Percentiles rank a stretch among this genome's conserved stretches.
Conservation (phyloP, 2,113 vertebrate genomes). For the Cebus imitator region DNA sequence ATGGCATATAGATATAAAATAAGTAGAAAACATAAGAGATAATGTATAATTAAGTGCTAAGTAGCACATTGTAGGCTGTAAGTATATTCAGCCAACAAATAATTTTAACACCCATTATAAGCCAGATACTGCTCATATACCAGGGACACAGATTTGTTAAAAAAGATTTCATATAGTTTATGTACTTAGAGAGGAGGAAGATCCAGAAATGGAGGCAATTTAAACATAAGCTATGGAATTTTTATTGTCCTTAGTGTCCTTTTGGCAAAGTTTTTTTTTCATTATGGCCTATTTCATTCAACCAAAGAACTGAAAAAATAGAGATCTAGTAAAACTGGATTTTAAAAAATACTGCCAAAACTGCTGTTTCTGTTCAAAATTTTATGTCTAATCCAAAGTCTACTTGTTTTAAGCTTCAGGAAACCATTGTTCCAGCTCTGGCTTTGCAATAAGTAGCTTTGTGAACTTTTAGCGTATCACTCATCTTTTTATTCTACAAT, state of each 20-base stretch:
- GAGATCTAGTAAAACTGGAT: constrained; percentile 1
- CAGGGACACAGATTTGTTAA: neutral
- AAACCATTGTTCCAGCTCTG: neutral
- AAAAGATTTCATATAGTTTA: neutral
- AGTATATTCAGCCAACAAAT: neutral
- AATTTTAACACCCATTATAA: neutral
- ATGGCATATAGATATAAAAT: neutral
- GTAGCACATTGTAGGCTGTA: neutral
- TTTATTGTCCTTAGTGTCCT: neutral
- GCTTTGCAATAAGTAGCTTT: neutral
- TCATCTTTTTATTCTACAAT: neutral
- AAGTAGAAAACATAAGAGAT: neutral
- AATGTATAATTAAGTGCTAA: neutral
- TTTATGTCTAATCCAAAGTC: neutral
- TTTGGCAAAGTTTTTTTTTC: neutral
- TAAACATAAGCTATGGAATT: neutral
- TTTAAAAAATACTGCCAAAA: neutral
- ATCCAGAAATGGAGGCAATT: neutral
- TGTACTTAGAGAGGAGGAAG: neutral
- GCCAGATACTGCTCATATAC: neutral
- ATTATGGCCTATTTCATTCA: neutral
- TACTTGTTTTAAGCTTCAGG: neutral
- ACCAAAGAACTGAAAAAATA: neutral
- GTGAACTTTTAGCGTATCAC: neutral
- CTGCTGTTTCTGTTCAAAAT: neutral